phyloP scores from a whole-genome alignment of 2,888 invertebrate genomes.

The Tinea pellionella region DNA sequence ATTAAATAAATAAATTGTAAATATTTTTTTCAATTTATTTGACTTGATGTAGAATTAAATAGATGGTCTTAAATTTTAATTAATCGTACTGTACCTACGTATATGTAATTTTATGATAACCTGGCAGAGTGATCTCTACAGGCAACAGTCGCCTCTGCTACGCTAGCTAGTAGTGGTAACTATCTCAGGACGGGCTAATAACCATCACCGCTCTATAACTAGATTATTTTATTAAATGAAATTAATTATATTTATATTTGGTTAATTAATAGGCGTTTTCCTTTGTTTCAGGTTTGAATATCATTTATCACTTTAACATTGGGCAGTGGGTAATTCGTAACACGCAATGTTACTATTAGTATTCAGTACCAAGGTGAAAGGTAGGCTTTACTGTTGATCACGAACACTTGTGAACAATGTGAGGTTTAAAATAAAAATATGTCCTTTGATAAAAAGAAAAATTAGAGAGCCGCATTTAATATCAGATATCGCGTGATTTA shows the following conservation, averaged over 20 bases:
- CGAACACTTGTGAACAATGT: slow-evolving; percentile 5
- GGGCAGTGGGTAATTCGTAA: slow-evolving; percentile 5
- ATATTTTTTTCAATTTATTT: too few relatives aligned
- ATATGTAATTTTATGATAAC: too few relatives aligned
- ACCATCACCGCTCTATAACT: too few relatives aligned
- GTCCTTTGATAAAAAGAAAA: slow-evolving; percentile 15
- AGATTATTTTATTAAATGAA: too few relatives aligned
- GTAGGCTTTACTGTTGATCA: slow-evolving; percentile 3
- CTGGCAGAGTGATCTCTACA: too few relatives aligned
- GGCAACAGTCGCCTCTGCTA: too few relatives aligned
- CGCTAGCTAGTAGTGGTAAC: too few relatives aligned
- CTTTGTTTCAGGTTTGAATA: slow-evolving; percentile 3
- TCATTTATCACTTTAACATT: slow-evolving; percentile 3
- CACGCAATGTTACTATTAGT: slow-evolving; percentile 12
- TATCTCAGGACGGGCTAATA: too few relatives aligned
- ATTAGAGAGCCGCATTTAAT: slow-evolving; percentile 12
- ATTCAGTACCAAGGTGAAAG: slow-evolving; percentile 1
- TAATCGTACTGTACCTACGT: too few relatives aligned
- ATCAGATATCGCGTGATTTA: slow-evolving; percentile 14
- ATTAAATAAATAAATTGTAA: too few relatives aligned
- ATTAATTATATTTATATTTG: background rate
- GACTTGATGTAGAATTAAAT: too few relatives aligned
- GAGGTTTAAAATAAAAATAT: slow-evolving; percentile 5
- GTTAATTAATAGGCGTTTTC: slow-evolving; percentile 10
- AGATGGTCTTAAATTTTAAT: too few relatives aligned